These are phyloP conservation scores for Bufotes viridis DNA, from an alignment of 2,797 vertebrate species.

Conservation along the genomic window DNA sequence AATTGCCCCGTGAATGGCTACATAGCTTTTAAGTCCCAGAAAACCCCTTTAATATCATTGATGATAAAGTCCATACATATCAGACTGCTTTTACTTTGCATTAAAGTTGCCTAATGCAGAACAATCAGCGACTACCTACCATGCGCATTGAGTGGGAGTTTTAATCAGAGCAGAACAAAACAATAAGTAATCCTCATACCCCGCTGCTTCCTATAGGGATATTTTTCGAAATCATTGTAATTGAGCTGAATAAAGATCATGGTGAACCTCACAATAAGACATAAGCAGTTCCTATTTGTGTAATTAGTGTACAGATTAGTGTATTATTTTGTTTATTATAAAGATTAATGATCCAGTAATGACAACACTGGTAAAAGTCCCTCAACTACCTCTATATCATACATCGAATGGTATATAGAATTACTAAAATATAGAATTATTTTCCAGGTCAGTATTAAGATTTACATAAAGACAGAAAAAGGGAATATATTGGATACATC, in stretches of 20 bases:
- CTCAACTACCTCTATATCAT: not conserved
- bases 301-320: not conserved
- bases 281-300: not conserved
- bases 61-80: not conserved
- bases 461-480: too few relatives aligned
- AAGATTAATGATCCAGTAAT: not conserved
- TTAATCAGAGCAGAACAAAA: slow-evolving; percentile 23
- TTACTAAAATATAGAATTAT: not conserved
- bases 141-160: not conserved
- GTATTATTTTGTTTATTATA: not conserved
- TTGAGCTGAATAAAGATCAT: not conserved
- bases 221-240: slow-evolving; percentile 16
- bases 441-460: too few relatives aligned
- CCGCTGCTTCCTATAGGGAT: not conserved
- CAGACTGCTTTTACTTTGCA: not conserved
- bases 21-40: too few relatives aligned
- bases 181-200: not conserved
- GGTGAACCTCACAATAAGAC: not conserved
- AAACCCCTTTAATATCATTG: not conserved
- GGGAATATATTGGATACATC: too few relatives aligned
- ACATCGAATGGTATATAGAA: not conserved
- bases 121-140: not conserved
- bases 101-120: not conserved
- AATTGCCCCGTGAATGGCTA: too few relatives aligned
- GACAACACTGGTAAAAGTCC: not conserved